These are phyloP conservation scores for Corythornis vintsioides DNA, from an alignment of 2,113 vertebrate genomes.

Conservation along the genomic window DNA sequence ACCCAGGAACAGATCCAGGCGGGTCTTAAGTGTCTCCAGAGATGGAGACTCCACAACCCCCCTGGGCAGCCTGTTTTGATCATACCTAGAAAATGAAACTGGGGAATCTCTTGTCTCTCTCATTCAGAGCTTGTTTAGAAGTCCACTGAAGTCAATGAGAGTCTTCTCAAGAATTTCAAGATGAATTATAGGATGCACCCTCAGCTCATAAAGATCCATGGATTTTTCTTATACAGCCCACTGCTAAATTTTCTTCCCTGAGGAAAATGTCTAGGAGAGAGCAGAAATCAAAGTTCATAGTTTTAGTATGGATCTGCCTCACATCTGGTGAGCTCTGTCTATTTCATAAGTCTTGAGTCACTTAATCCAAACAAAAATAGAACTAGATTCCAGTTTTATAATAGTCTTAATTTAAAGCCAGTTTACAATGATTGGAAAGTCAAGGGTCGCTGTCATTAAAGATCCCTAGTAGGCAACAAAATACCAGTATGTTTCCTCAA, in stretches of 20 bases:
- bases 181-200: not conserved
- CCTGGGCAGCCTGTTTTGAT: no score
- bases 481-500: not conserved
- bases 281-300: not conserved
- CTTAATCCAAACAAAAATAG: not conserved
- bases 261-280: not conserved
- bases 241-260: not conserved
- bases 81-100: not conserved
- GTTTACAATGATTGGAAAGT: not conserved
- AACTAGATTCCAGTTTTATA: not conserved
- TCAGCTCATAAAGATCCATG: not conserved
- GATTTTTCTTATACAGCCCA: not conserved
- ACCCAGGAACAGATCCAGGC: no score
- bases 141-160: not conserved
- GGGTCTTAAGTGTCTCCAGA: no score
- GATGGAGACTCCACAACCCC: no score
- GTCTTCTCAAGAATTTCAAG: not conserved
- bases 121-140: not conserved
- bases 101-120: not conserved
- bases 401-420: not conserved
- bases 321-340: not conserved
- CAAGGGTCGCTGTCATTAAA: not conserved
- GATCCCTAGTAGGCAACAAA: not conserved
- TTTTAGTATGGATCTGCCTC: not conserved
- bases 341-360: not conserved